Percentiles rank a stretch among this genome's conserved stretches.
These are phyloP conservation scores for Addax nasomaculatus DNA, from an alignment of 2,113 vertebrate species.

Conservation along the genomic window DNA sequence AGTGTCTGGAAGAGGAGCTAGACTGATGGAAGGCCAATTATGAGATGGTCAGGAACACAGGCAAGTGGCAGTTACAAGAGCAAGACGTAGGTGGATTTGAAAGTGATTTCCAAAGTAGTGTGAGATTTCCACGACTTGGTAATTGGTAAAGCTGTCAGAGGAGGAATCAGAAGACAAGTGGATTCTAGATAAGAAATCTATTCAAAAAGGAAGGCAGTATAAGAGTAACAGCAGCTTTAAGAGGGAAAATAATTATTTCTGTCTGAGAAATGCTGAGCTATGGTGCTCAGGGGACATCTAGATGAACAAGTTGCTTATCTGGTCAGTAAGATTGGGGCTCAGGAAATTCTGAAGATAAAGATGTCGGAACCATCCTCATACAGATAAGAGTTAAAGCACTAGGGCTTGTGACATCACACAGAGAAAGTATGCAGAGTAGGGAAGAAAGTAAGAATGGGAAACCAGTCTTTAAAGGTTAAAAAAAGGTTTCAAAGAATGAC, in stretches of 20 bases:
- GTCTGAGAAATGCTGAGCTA: constrained; percentile 2
- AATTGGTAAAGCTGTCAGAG: background rate
- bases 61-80: background rate
- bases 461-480: background rate
- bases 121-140: background rate
- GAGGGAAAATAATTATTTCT: background rate
- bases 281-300: background rate
- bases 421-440: background rate
- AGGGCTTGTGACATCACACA: background rate
- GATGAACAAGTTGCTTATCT: background rate
- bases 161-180: background rate
- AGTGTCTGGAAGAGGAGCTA: background rate
- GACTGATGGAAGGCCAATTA: background rate
- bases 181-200: constrained; percentile 15
- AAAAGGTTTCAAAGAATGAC: background rate
- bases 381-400: background rate
- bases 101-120: background rate
- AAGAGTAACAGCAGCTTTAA: background rate
- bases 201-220: background rate
- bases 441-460: background rate
- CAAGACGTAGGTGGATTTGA: background rate
- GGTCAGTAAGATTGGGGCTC: background rate
- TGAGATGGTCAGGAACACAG: background rate
- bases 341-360: background rate
- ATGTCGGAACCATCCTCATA: background rate